A percentile compares a stretch with the other conserved stretches of the same genome.
phyloP scores from a whole-genome alignment of 2,113 vertebrate species.

The Microcebus jonahi region DNA sequence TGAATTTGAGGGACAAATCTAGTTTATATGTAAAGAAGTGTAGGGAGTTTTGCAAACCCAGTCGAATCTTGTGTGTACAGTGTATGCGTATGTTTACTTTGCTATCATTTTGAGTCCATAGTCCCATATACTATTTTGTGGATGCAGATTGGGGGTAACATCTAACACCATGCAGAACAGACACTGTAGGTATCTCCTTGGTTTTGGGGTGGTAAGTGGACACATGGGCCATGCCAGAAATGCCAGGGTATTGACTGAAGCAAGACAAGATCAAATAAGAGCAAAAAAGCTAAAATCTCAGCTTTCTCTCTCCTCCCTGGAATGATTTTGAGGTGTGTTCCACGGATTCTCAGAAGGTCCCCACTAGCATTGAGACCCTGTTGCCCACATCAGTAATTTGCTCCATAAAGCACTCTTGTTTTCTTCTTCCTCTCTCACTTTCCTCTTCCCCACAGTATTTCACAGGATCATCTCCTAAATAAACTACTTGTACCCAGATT shows the following conservation, averaged over 20 bases:
- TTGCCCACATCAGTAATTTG: not conserved
- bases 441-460: not conserved
- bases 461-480: not conserved
- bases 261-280: not conserved
- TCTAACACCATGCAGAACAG: not conserved
- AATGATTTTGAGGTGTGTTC: not conserved
- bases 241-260: not conserved
- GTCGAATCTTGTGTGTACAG: not conserved
- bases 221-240: not conserved
- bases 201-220: not conserved
- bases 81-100: not conserved
- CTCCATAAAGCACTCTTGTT: not conserved
- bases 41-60: not conserved
- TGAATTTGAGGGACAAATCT: not conserved
- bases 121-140: not conserved
- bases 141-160: not conserved
- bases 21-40: constrained; percentile 27
- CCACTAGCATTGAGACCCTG: not conserved
- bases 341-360: not conserved
- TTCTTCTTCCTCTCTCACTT: not conserved
- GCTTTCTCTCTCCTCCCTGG: not conserved
- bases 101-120: not conserved
- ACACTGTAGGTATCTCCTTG: not conserved
- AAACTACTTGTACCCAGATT: not conserved
- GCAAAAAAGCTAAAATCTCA: not conserved